Base-by-base conservation (phyloP, 2,888 invertebrate genomes). In the Dolichomitus sp. region DNA sequence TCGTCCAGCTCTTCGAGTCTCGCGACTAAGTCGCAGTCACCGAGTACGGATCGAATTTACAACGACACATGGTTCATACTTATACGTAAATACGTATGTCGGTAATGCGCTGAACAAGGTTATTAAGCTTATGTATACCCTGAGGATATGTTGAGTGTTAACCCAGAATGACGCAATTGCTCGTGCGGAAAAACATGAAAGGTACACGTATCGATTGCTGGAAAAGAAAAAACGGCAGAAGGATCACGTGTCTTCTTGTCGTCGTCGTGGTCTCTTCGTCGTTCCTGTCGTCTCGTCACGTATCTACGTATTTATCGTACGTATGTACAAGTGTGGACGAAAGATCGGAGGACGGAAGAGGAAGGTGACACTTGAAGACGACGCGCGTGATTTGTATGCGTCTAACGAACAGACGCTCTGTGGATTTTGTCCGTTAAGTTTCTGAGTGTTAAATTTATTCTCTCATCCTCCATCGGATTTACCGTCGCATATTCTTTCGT, bases 171-270 rank as follows among this genome's bases (percentile, higher is more conserved):
- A 81, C 77, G 77, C 66, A 81, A 81, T 68, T 37, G 50, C 54
- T 73, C 30, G 42, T 40, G 63, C 74, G 80, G 80, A 66, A 68
- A 69, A 45, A 54, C 81, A 68, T 63, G 66, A 73, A 77, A 70
- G 69, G 42, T 17, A 66, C n/a, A 75, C 72, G 80, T 70, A 80
- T 80, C 80, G 80, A 80, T 81, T 70, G 72, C 76, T 66, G 45
- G 54, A 69, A 45, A 70, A 48, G 12, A 48, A 70, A 57, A 70
- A 54, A 70, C 17, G 68, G 19, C 17, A 9, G 14, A 50, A 19
- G 40, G 54, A 69, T 54, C 52, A 69, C 69, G 52, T 69, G 69
- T 69, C 54, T 23, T 23, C 52, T 37, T 23, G 65, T 40, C 40
- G 42, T 2, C 68, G 68, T 19, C 23, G 63, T 40, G 42, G 42